Conservation (phyloP, 2,888 invertebrate species). For the Archaeoteleia sp. region DNA sequence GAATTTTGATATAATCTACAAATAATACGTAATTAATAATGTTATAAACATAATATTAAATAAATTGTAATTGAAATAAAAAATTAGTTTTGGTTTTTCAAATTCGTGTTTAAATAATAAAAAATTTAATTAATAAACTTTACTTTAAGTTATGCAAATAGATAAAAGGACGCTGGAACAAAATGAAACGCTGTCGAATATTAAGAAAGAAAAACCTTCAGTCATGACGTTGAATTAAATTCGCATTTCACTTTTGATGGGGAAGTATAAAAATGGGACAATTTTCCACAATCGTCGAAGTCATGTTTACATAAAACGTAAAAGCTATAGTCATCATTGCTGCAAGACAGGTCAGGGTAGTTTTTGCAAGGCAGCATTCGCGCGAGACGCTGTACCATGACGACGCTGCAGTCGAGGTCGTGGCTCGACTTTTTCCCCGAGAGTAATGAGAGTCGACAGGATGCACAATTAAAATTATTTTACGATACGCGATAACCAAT, state of each 20-base stretch:
- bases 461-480: slow-evolving; percentile 47
- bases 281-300: slow-evolving; percentile 26
- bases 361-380: slow-evolving; percentile 56
- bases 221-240: slow-evolving; percentile 7
- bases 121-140: no score
- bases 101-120: no score
- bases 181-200: not conserved
- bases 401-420: slow-evolving; percentile 27
- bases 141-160: no score
- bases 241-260: slow-evolving; percentile 14
- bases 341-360: slow-evolving; percentile 50
- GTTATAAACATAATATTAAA: no score
- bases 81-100: no score
- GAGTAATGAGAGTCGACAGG: slow-evolving; percentile 46
- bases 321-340: slow-evolving; percentile 20
- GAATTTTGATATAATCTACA: no score
- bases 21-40: no score
- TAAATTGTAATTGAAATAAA: no score
- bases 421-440: slow-evolving; percentile 36
- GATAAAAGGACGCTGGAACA: not conserved
- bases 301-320: slow-evolving; percentile 23
- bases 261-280: slow-evolving; percentile 20
- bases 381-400: slow-evolving; percentile 41
- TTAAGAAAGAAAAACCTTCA: not conserved
- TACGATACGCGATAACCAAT: slow-evolving; percentile 45